phyloP scores from a whole-genome alignment of 2,888 invertebrate genomes.

The Nomada ruficornis region DNA sequence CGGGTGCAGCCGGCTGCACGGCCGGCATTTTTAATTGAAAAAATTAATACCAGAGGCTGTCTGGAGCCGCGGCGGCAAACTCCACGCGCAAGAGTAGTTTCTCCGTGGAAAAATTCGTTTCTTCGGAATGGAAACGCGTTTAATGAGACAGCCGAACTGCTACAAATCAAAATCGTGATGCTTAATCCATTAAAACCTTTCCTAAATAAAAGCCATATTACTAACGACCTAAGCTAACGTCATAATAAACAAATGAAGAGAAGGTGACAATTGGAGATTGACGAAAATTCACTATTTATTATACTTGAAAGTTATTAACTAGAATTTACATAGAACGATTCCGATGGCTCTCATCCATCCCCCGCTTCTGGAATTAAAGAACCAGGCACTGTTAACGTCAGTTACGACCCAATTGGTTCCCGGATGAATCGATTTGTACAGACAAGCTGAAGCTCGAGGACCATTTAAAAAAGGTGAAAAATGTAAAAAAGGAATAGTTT shows the following conservation, averaged over 20 bases:
- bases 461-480: slow-evolving; percentile 15
- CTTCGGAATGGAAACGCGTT: slow-evolving; percentile 22
- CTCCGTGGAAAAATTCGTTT: slow-evolving; percentile 23
- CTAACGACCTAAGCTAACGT: no score
- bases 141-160: slow-evolving; percentile 22
- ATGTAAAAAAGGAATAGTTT: slow-evolving; percentile 71
- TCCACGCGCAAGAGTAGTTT: not conserved
- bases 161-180: slow-evolving; percentile 21
- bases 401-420: no score
- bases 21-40: slow-evolving; percentile 56
- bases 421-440: no score
- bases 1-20: slow-evolving; percentile 21
- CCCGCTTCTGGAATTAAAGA: no score
- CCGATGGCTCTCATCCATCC: no score
- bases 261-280: no score
- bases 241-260: no score
- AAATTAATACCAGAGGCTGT: slow-evolving; percentile 35
- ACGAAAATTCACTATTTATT: no score
- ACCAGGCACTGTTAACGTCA: no score
- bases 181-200: not conserved
- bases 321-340: no score
- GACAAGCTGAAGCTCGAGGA: slow-evolving; percentile 10
- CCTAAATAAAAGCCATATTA: not conserved
- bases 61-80: not conserved
- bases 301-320: no score